Evolutionary conservation across 2,797 vertebrate species (phyloP).

Genomic region (Lerista edwardsae): DNA sequence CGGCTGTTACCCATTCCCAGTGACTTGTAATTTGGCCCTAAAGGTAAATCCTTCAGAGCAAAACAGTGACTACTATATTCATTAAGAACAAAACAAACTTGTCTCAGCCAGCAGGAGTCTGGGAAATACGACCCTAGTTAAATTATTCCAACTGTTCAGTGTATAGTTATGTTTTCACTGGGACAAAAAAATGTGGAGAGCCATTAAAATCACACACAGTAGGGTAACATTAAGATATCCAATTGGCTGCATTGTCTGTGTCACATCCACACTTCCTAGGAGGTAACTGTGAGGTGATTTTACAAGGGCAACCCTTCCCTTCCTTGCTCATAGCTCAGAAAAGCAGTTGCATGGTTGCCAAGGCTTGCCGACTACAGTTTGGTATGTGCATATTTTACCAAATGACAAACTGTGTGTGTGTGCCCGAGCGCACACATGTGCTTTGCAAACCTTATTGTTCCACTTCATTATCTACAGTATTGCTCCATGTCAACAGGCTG

Average conservation of each 20-base stretch:
- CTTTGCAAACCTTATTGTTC: not conserved
- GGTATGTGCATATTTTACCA: not conserved
- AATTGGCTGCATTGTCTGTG: no score
- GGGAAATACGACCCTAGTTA: not conserved
- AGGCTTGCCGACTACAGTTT: not conserved
- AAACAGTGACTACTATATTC: not conserved
- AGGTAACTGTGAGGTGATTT: not conserved
- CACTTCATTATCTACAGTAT: not conserved
- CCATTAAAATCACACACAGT: not conserved
- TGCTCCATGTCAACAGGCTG: not conserved
- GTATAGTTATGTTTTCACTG: no score
- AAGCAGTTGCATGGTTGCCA: not conserved
- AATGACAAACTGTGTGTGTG: not conserved
- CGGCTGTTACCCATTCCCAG: no score
- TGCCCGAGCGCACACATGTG: no score
- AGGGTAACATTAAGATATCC: not conserved
- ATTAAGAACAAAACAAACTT: no score
- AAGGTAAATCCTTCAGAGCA: not conserved
- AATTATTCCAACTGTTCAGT: not conserved
- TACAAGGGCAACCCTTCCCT: not conserved
- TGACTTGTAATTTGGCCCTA: no score
- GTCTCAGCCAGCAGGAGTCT: no score
- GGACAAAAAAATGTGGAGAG: not conserved
- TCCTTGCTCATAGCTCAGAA: not conserved
- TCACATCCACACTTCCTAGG: not conserved